Evolutionary conservation across 2,113 vertebrate genomes (phyloP).

Genomic region (Atrichornis clamosus): DNA sequence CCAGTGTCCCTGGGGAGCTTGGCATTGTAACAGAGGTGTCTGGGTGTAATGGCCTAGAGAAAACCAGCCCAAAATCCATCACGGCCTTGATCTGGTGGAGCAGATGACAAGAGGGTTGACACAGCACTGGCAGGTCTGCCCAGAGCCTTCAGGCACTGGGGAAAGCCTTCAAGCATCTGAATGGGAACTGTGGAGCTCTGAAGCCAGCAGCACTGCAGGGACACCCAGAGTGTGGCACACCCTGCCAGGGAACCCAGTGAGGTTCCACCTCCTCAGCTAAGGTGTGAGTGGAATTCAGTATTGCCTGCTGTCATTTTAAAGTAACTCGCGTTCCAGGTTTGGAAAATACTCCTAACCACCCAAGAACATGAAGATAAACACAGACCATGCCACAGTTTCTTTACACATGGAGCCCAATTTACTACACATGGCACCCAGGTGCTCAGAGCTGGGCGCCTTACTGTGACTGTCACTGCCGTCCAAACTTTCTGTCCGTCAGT

Average conservation of each 20-base stretch:
- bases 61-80: not conserved
- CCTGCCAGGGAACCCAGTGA: not conserved
- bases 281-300: not conserved
- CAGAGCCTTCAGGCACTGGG: not conserved
- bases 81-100: not conserved
- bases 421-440: not conserved
- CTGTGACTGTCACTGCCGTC: not conserved
- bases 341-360: not conserved
- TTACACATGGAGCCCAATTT: not conserved
- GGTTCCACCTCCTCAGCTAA: not conserved
- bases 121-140: not conserved
- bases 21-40: rapidly evolving
- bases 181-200: not conserved
- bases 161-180: not conserved
- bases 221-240: not conserved
- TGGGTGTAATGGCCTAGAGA: not conserved
- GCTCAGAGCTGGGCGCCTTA: not conserved
- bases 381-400: not conserved
- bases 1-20: not conserved
- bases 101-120: not conserved
- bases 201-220: not conserved
- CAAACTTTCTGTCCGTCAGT: not conserved
- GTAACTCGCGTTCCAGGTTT: not conserved
- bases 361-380: not conserved
- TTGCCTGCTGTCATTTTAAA: not conserved